Percentiles rank a stretch among this genome's conserved stretches.
Conservation (phyloP, 2,888 invertebrate genomes). For the Malthinus seriepunctatus region DNA sequence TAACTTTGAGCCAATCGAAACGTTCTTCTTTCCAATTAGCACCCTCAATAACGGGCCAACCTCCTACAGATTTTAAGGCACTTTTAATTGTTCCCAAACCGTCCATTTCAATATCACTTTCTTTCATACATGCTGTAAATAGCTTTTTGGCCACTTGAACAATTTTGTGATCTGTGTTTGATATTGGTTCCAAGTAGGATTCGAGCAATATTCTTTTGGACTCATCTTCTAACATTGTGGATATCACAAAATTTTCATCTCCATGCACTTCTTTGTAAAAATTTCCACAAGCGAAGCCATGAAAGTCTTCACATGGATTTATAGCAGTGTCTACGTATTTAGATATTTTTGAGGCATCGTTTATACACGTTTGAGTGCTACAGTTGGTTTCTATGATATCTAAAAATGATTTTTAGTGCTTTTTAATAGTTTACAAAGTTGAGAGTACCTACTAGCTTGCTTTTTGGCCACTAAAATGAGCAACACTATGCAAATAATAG, state of each 20-base stretch:
- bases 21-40: constrained; percentile 52
- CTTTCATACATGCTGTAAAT: constrained; percentile 48
- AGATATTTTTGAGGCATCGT: constrained; percentile 14
- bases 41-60: constrained; percentile 61
- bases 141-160: constrained; percentile 34
- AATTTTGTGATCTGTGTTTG: constrained; percentile 28
- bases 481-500: background rate
- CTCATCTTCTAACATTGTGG: background rate
- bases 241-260: constrained; percentile 11
- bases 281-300: constrained; percentile 16
- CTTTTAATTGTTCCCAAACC: constrained; percentile 45
- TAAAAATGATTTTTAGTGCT: background rate
- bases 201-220: constrained; percentile 7
- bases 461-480: constrained; percentile 5
- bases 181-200: constrained; percentile 26
- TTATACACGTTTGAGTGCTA: constrained; percentile 10
- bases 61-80: constrained; percentile 57
- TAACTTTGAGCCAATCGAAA: constrained; percentile 48
- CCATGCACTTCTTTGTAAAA: constrained; percentile 12
- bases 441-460: background rate
- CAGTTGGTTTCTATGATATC: constrained; percentile 6
- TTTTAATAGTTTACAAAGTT: too few relatives aligned
- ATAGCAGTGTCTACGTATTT: constrained; percentile 8
- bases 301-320: constrained; percentile 22
- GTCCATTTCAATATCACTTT: constrained; percentile 42